Conservation (phyloP, 1,140 invertebrate genomes). For the Aphis gossypii region DNA sequence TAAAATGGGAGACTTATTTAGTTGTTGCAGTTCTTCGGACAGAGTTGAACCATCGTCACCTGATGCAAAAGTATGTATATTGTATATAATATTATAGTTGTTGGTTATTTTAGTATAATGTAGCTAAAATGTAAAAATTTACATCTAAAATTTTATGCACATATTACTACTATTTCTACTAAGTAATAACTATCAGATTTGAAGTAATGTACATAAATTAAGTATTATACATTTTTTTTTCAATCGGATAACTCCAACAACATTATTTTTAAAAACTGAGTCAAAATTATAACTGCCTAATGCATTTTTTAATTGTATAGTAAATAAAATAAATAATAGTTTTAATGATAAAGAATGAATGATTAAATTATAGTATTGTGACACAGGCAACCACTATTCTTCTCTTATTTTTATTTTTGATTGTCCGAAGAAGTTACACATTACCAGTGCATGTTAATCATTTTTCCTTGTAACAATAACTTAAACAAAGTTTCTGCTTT, state of each 20-base stretch:
- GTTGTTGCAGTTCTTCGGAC: slow-evolving; percentile 58
- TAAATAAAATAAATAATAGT: too few relatives aligned
- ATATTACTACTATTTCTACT: neutral
- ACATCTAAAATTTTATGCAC: neutral
- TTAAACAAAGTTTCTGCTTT: too few relatives aligned
- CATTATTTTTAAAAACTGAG: too few relatives aligned
- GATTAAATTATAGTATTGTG: too few relatives aligned
- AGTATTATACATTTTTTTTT: neutral
- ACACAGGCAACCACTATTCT: neutral
- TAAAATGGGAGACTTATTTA: slow-evolving; percentile 59
- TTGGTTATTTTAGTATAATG: neutral
- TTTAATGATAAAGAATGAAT: too few relatives aligned
- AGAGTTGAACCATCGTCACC: slow-evolving; percentile 59
- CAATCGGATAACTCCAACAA: too few relatives aligned
- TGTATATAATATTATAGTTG: neutral
- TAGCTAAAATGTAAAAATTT: neutral
- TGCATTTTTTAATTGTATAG: too few relatives aligned
- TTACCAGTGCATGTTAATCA: too few relatives aligned
- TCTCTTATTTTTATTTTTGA: neutral
- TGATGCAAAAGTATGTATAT: slow-evolving; percentile 47
- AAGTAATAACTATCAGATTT: too few relatives aligned
- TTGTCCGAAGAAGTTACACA: too few relatives aligned
- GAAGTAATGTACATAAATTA: neutral
- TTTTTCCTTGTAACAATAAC: too few relatives aligned
- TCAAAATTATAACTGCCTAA: too few relatives aligned